phyloP scores from a whole-genome alignment of 2,797 vertebrate species.

The Leucoraja ocellata region DNA sequence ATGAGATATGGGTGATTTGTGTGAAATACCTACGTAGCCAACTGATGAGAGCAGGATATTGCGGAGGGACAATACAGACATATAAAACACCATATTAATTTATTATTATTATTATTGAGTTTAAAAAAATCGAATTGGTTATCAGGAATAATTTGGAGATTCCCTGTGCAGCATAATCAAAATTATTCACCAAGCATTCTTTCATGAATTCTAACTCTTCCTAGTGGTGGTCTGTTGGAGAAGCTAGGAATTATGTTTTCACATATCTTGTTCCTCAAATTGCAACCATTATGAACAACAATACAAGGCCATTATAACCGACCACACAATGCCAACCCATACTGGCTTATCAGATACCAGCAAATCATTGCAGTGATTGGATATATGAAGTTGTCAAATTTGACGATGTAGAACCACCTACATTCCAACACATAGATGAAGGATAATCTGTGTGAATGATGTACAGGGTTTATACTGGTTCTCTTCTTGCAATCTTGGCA shows the following conservation, averaged over 20 bases:
- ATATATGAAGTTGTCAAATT: conserved; percentile 8
- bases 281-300: not conserved
- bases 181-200: not conserved
- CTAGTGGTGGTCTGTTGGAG: not conserved
- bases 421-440: not conserved
- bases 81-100: too few relatives aligned
- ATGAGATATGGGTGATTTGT: not conserved
- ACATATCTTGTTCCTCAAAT: not conserved
- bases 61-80: not conserved
- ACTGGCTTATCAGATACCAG: not conserved
- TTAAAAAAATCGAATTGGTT: not conserved
- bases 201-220: not conserved
- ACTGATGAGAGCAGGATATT: not conserved
- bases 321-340: not conserved
- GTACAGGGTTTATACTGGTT: not conserved
- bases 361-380: not conserved
- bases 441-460: not conserved
- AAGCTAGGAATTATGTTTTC: not conserved
- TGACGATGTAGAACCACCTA: not conserved
- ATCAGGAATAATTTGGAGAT: not conserved
- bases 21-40: not conserved
- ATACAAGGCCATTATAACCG: not conserved
- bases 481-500: not conserved
- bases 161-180: not conserved
- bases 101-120: not conserved